Evolutionary conservation across 2,113 vertebrate species (phyloP).

Genomic region (Macrotus californicus): DNA sequence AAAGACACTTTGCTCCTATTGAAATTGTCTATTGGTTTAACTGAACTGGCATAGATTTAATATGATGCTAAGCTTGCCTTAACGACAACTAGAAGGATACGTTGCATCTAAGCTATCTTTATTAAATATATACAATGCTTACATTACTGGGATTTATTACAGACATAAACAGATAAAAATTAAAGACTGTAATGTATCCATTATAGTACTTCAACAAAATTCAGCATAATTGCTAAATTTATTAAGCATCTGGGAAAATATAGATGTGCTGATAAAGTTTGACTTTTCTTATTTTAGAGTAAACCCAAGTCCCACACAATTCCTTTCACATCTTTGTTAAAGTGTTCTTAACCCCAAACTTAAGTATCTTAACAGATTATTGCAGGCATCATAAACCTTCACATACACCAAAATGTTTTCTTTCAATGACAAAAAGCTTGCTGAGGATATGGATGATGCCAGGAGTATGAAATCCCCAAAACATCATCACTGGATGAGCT

Average conservation of each 20-base stretch:
- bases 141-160: conserved; percentile 72
- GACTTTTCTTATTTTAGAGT: conserved; percentile 46
- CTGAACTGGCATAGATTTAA: conserved; percentile 69
- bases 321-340: conserved; percentile 13
- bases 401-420: conserved; percentile 17
- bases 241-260: conserved; percentile 50
- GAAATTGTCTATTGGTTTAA: conserved; percentile 70
- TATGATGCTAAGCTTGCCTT: conserved; percentile 69
- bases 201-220: neutral
- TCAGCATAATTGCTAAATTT: conserved; percentile 34
- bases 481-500: neutral
- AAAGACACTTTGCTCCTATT: conserved; percentile 64
- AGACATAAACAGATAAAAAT: conserved; percentile 65
- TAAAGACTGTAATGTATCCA: neutral
- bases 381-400: neutral
- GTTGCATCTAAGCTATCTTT: conserved; percentile 70
- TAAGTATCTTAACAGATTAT: neutral
- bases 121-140: conserved; percentile 60
- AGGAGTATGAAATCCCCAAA: neutral
- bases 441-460: neutral
- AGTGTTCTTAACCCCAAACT: neutral
- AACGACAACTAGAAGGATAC: conserved; percentile 72
- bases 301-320: neutral
- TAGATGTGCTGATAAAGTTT: neutral
- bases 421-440: conserved; percentile 14